These are phyloP conservation scores for Halcyon malimbica DNA, from an alignment of 2,113 vertebrate species.

Conservation along the genomic window DNA sequence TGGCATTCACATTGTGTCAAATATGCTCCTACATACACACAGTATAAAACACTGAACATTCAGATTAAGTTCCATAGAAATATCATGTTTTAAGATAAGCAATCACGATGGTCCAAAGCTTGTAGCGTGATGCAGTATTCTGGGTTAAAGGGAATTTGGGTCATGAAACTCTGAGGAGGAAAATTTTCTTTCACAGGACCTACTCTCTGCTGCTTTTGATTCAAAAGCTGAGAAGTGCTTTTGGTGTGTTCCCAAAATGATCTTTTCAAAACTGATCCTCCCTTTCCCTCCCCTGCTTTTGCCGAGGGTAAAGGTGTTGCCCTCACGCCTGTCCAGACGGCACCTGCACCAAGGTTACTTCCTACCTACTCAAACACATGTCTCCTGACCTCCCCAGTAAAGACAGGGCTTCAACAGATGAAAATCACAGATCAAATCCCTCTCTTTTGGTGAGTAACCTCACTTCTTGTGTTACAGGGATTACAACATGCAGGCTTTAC, in stretches of 20 bases:
- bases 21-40: not conserved
- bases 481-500: not conserved
- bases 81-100: not conserved
- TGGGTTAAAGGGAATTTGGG: not conserved
- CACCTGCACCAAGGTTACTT: not conserved
- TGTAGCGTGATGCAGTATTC: not conserved
- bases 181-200: not conserved
- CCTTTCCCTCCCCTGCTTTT: slow-evolving; percentile 24
- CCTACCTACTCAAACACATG: not conserved
- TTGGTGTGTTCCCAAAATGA: not conserved
- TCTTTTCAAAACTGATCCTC: slow-evolving; percentile 9
- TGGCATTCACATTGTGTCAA: not conserved
- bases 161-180: not conserved
- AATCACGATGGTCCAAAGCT: not conserved
- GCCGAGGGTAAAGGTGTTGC: not conserved
- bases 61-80: not conserved
- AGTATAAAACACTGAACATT: not conserved
- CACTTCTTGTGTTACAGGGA: not conserved
- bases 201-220: not conserved
- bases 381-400: not conserved
- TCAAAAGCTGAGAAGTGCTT: not conserved
- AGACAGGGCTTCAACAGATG: not conserved
- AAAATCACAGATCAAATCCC: not conserved
- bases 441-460: not conserved
- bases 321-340: not conserved